Conservation (phyloP, 1,140 invertebrate genomes). For the Nixonia krombeini region DNA sequence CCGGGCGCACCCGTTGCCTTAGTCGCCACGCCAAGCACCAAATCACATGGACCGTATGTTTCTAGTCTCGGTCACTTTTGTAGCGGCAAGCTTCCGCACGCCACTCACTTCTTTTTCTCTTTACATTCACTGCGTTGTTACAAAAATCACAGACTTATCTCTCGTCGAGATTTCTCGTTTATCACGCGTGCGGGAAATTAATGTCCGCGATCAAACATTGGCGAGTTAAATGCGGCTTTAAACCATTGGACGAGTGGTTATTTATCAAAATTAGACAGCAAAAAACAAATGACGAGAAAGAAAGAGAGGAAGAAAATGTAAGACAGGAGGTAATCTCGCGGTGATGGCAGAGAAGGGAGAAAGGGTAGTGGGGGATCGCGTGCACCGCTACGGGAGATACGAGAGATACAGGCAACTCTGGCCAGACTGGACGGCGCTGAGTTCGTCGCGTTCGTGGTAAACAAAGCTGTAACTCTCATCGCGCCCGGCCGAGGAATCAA, state of each 20-base stretch:
- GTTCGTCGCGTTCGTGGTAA: constrained; percentile 65
- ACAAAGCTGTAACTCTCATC: constrained; percentile 72
- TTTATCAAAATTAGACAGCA: too few species aligned
- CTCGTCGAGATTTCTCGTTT: constrained; percentile 13
- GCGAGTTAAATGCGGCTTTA: too few species aligned
- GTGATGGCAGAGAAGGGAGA: neutral
- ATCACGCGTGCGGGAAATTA: too few species aligned
- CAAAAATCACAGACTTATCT: constrained; percentile 12
- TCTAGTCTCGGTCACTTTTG: constrained; percentile 9
- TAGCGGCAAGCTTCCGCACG: constrained; percentile 15
- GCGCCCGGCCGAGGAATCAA: constrained; percentile 65
- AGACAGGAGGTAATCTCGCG: too few species aligned
- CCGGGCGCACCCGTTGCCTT: neutral
- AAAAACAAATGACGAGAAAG: too few species aligned
- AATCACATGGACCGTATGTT: too few species aligned
- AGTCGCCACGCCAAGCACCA: too few species aligned
- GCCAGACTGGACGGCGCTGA: constrained; percentile 70
- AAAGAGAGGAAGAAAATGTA: neutral
- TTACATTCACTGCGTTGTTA: neutral
- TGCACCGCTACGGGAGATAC: too few species aligned
- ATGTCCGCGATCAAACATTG: too few species aligned
- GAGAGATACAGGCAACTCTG: constrained; percentile 31
- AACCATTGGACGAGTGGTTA: too few species aligned
- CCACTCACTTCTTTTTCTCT: constrained; percentile 13
- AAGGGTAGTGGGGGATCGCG: neutral